Evolutionary conservation across 2,113 vertebrate genomes (phyloP), one percentile per base, ranked within the genome.

Genomic region (Labrus mixtus): DNA sequence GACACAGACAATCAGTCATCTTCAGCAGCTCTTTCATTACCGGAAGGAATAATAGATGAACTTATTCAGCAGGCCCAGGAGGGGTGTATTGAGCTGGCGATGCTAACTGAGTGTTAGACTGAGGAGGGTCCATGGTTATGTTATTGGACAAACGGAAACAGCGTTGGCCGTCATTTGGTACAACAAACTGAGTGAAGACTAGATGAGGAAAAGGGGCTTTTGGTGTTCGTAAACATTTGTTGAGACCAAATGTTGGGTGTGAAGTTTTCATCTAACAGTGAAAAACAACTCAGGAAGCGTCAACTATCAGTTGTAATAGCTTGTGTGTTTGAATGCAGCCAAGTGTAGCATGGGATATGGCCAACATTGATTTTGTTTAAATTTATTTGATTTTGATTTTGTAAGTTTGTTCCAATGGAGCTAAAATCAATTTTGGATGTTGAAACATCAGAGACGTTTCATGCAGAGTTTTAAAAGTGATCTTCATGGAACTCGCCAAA

Each of bases 11-110:
- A 87, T 87, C 76, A 82, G 78, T 88, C 76, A 87, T 85, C 77
- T 75, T 69, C 83, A 82, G 77, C 48, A 85, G 67, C 62, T 53
- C 84, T 92, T 91, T 90, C 90, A 91, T 88, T 91, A 89, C 69
- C 29, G 22, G 9, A 29, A 83, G 89, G 76, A 86, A 91, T 89
- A 91, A 87, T 89, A 83, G 46, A 87, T 87, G 68, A 82, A 68
- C n/a, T 50, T 78, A 79, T 59, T 55, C 50, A 75, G 81, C 63
- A 83, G 73, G 66, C 58, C 73, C 60, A 73, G 15, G 3, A 82
- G 71, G 75, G 46, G 62, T 64, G 73, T 84, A 72, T 80, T 81
- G 84, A 79, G 58, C 60, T 33, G 50, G 59, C 58, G 43, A 6
- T 43, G n/a, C 56, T 63, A 62, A 83, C 72, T 70, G 64, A 86